Conservation (phyloP, 2,113 vertebrate species). For the Apus apus region DNA sequence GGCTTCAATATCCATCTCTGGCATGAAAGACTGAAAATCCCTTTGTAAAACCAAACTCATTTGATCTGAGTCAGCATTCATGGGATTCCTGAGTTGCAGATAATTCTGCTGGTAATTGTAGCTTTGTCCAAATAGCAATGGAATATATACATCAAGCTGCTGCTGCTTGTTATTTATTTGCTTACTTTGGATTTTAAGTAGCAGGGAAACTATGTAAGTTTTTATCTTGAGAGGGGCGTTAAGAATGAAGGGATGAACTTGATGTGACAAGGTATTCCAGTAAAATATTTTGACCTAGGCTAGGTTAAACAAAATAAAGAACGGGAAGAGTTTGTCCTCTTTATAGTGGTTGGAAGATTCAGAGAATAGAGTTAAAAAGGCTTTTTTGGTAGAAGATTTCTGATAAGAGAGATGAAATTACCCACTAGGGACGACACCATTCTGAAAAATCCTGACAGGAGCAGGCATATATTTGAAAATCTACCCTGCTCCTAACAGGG, state of each 20-base stretch:
- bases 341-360: neutral
- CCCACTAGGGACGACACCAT: neutral
- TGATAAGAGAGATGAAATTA: neutral
- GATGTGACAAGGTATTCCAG: neutral
- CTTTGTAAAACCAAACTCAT: fast-evolving
- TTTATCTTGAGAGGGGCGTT: neutral
- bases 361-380: neutral
- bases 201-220: neutral
- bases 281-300: neutral
- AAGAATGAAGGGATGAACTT: neutral
- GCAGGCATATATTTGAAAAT: neutral
- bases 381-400: neutral
- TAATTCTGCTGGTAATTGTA: neutral
- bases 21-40: neutral
- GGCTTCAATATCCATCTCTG: neutral
- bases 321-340: neutral
- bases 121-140: neutral
- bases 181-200: neutral
- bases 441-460: neutral
- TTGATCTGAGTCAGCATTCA: neutral
- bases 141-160: neutral
- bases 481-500: neutral
- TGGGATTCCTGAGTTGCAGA: neutral
- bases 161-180: neutral
- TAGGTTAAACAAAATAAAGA: neutral